Conservation (phyloP, 2,888 invertebrate genomes). For the Gonocerus acuteangulatus region DNA sequence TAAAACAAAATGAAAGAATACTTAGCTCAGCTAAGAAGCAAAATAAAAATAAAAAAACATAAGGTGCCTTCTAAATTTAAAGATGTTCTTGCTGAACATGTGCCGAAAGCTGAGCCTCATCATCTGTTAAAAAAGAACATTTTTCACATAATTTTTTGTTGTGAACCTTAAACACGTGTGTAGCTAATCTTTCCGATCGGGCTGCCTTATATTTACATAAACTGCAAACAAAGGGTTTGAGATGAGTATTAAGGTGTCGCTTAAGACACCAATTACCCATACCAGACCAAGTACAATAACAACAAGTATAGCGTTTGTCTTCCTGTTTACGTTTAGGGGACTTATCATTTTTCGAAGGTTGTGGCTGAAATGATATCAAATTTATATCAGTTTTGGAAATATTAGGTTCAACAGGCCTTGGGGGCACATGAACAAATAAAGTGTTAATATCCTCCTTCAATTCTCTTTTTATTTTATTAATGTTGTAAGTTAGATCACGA, state of each 20-base stretch:
- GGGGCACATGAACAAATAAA: slow-evolving; percentile 25
- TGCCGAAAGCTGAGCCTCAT: slow-evolving; percentile 53
- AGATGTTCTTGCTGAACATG: background rate
- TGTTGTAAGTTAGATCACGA: slow-evolving; percentile 78
- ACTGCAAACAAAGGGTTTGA: slow-evolving; percentile 83
- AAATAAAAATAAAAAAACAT: too few relatives aligned
- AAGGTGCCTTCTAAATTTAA: too few relatives aligned
- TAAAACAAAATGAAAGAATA: too few relatives aligned
- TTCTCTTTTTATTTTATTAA: slow-evolving; percentile 57
- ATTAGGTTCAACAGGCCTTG: slow-evolving; percentile 16
- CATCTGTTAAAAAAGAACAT: slow-evolving; percentile 80
- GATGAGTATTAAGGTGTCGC: slow-evolving; percentile 83
- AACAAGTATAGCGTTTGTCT: slow-evolving; percentile 72
- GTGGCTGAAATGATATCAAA: slow-evolving; percentile 34
- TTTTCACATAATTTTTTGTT: slow-evolving; percentile 84
- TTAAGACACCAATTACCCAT: slow-evolving; percentile 91
- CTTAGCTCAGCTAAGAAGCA: too few relatives aligned
- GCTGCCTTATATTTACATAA: slow-evolving; percentile 91
- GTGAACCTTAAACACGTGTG: slow-evolving; percentile 85
- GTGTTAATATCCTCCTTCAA: slow-evolving; percentile 26
- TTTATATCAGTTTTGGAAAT: background rate
- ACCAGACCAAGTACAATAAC: slow-evolving; percentile 86
- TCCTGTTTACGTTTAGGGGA: slow-evolving; percentile 41
- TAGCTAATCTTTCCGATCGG: slow-evolving; percentile 78
- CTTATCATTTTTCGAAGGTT: slow-evolving; percentile 42